Percentiles rank a stretch among this genome's conserved stretches.
phyloP scores from a whole-genome alignment of 2,888 invertebrate genomes.

The Spilarctia lutea region DNA sequence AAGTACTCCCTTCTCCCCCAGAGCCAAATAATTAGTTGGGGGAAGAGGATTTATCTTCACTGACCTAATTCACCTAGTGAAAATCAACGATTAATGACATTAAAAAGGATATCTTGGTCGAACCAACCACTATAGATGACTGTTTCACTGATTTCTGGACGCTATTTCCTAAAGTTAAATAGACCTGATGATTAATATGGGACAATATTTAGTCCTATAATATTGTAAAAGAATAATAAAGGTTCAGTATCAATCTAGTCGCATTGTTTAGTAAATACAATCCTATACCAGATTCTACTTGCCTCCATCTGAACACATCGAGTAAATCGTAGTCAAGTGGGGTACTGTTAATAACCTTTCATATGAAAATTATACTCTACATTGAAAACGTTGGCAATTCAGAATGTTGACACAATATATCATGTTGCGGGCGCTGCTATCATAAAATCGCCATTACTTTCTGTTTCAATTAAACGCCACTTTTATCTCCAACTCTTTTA shows the following conservation, averaged over 20 bases:
- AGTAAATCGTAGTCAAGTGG: neutral
- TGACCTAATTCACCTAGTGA: too few species aligned
- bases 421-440: constrained; percentile 45
- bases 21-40: too few species aligned
- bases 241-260: neutral
- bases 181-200: too few species aligned
- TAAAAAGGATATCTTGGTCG: too few species aligned
- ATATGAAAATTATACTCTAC: constrained; percentile 48
- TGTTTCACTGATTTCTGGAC: too few species aligned
- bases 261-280: neutral
- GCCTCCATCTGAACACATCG: neutral
- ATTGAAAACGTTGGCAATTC: constrained; percentile 43
- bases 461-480: constrained; percentile 50
- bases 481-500: constrained; percentile 48
- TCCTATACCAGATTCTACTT: too few species aligned
- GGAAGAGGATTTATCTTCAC: too few species aligned
- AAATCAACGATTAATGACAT: too few species aligned
- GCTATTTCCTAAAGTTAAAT: too few species aligned
- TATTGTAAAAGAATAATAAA: neutral
- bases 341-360: constrained; percentile 25
- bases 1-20: too few species aligned
- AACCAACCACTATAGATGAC: too few species aligned
- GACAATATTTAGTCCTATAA: too few species aligned
- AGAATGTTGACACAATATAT: constrained; percentile 58
- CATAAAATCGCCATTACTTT: constrained; percentile 57